These are phyloP conservation scores for Perca schrenkii DNA, from an alignment of 2,113 vertebrate species.

Conservation along the genomic window DNA sequence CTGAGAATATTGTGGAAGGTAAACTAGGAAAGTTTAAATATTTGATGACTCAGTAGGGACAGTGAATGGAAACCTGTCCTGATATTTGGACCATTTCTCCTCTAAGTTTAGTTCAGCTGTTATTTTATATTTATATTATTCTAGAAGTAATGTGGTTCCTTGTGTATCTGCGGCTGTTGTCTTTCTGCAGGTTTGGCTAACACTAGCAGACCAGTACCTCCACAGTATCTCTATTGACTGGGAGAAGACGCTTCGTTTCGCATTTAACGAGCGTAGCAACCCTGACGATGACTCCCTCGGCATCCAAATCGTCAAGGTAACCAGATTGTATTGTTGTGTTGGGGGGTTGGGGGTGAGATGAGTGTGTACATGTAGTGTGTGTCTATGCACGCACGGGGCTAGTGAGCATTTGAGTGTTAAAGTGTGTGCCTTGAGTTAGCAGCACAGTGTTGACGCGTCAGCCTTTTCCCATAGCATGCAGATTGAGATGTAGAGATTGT, in stretches of 20 bases:
- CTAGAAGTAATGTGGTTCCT: background rate
- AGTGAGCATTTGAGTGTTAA: background rate
- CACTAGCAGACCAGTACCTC: conserved; percentile 96
- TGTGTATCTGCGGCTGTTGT: background rate
- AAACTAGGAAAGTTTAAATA: background rate
- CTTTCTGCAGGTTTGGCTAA: conserved; percentile 92
- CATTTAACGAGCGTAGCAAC: conserved; percentile 98
- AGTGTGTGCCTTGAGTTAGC: background rate
- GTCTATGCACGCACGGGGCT: background rate
- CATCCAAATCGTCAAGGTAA: conserved; percentile 99
- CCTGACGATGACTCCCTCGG: conserved; percentile 98
- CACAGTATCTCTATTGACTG: conserved; percentile 98
- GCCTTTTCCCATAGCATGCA: no score
- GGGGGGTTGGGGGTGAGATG: background rate
- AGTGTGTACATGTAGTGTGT: background rate
- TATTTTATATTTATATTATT: background rate
- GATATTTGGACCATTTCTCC: background rate
- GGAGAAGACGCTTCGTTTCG: conserved; percentile 98
- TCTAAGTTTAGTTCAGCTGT: background rate
- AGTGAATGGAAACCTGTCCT: background rate
- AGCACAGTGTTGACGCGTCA: no score
- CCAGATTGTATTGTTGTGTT: background rate
- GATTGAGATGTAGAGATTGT: no score
- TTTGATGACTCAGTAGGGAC: background rate
- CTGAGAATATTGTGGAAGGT: background rate